A percentile compares a stretch with the other conserved stretches of the same genome.
Evolutionary conservation across 2,113 vertebrate genomes (phyloP).

Genomic region (Psephotus haematonotus): DNA sequence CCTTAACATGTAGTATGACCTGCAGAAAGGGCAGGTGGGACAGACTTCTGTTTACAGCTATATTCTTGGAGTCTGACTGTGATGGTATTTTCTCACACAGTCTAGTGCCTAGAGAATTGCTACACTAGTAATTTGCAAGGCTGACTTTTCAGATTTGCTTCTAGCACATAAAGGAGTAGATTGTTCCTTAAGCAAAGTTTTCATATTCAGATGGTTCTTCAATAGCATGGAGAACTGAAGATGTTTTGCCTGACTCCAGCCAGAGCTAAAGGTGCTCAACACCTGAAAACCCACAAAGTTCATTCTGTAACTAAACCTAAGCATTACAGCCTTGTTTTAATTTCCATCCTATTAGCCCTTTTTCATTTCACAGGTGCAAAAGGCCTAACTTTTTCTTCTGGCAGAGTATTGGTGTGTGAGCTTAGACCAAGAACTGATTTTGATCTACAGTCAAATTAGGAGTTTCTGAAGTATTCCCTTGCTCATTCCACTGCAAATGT

Average conservation of each 20-base stretch:
- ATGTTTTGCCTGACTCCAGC: not conserved
- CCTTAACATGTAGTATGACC: accelerated
- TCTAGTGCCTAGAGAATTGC: not conserved
- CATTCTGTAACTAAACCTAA: not conserved
- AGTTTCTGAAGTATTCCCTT: not conserved
- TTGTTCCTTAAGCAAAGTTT: not conserved
- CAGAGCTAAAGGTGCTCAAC: not conserved
- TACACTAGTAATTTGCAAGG: not conserved
- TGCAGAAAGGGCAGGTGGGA: not conserved
- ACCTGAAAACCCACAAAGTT: not conserved
- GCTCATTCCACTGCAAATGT: not conserved
- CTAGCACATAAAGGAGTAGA: not conserved
- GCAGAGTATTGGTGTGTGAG: not conserved
- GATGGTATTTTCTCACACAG: not conserved
- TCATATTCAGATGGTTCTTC: not conserved
- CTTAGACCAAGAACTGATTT: not conserved
- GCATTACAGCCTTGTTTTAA: not conserved
- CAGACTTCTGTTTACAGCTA: not conserved
- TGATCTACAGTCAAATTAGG: not conserved
- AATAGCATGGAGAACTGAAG: not conserved
- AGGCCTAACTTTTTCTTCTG: not conserved
- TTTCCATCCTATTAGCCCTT: not conserved
- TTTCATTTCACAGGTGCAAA: not conserved
- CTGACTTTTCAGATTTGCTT: not conserved
- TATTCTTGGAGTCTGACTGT: not conserved